phyloP scores from a whole-genome alignment of 2,888 invertebrate genomes.

The Crepidodera aurea region DNA sequence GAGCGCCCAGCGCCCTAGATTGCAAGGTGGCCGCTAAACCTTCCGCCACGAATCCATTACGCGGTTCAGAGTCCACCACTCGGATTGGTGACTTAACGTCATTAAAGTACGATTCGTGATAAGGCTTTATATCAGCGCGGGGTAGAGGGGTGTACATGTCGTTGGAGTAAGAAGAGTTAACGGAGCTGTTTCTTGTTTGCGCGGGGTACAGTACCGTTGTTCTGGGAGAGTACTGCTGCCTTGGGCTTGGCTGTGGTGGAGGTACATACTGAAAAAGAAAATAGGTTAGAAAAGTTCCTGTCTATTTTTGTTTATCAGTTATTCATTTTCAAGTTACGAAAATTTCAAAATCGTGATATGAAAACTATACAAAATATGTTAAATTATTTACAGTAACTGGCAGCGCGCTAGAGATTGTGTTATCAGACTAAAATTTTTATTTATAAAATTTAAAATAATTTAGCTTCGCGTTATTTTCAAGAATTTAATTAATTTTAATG shows the following conservation, averaged over 20 bases:
- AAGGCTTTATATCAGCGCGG: constrained; percentile 75
- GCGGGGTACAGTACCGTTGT: constrained; percentile 52
- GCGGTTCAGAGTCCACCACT: constrained; percentile 45
- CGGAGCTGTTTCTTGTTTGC: constrained; percentile 44
- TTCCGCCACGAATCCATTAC: constrained; percentile 63
- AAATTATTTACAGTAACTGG: too few relatives aligned
- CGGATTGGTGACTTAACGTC: constrained; percentile 66
- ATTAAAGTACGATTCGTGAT: constrained; percentile 74
- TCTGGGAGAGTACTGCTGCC: constrained; percentile 56
- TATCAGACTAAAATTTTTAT: too few relatives aligned
- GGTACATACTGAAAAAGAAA: constrained; percentile 44
- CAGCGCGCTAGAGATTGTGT: too few relatives aligned
- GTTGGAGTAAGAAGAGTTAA: constrained; percentile 48
- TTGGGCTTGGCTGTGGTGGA: constrained; percentile 52
- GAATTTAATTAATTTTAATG: too few relatives aligned
- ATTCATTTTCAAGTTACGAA: too few relatives aligned
- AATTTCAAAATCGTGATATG: too few relatives aligned
- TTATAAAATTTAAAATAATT: too few relatives aligned
- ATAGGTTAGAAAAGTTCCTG: background rate
- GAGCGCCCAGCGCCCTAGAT: constrained; percentile 72
- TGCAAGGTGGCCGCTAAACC: constrained; percentile 85
- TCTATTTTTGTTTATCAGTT: too few relatives aligned
- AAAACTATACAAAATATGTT: too few relatives aligned
- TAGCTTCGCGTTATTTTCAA: too few relatives aligned
- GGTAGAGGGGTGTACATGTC: constrained; percentile 69